These are phyloP conservation scores for Encarsia formosa DNA, from an alignment of 2,888 invertebrate species.

Conservation along the genomic window DNA sequence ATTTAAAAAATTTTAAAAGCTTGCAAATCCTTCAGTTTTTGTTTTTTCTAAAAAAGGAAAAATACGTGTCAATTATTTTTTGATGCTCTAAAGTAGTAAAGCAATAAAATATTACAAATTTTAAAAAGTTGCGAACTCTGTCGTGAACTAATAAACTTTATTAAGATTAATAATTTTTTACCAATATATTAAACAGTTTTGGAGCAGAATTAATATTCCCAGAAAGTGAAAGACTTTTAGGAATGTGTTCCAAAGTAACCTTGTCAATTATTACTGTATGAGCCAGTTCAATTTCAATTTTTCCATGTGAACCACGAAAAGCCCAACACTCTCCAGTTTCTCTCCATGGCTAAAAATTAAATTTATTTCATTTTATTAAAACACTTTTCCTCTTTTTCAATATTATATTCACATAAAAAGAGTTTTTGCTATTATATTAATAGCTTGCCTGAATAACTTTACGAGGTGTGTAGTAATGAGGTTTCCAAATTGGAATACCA, in stretches of 20 bases:
- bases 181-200: conserved; percentile 49
- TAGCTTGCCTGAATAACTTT: conserved; percentile 39
- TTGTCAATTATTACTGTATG: conserved; percentile 51
- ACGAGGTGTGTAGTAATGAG: conserved; percentile 38
- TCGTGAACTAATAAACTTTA: too few species aligned
- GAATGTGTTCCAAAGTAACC: conserved; percentile 59
- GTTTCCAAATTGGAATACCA: conserved; percentile 40
- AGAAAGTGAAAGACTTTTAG: conserved; percentile 52
- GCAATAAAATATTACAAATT: too few species aligned
- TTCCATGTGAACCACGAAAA: conserved; percentile 55
- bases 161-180: too few species aligned
- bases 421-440: not conserved
- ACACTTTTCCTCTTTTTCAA: not conserved
- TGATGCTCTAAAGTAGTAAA: too few species aligned
- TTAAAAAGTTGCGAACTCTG: too few species aligned
- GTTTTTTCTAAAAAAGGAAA: too few species aligned
- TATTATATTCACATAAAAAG: too few species aligned
- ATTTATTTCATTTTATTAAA: not conserved
- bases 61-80: too few species aligned
- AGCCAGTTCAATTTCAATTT: conserved; percentile 40
- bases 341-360: conserved; percentile 37
- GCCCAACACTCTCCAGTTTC: conserved; percentile 62
- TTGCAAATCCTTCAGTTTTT: too few species aligned
- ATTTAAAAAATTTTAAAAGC: too few species aligned
- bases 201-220: conserved; percentile 59